phyloP scores from a whole-genome alignment of 1,140 invertebrate species.

The Drosophila pruinosa region DNA sequence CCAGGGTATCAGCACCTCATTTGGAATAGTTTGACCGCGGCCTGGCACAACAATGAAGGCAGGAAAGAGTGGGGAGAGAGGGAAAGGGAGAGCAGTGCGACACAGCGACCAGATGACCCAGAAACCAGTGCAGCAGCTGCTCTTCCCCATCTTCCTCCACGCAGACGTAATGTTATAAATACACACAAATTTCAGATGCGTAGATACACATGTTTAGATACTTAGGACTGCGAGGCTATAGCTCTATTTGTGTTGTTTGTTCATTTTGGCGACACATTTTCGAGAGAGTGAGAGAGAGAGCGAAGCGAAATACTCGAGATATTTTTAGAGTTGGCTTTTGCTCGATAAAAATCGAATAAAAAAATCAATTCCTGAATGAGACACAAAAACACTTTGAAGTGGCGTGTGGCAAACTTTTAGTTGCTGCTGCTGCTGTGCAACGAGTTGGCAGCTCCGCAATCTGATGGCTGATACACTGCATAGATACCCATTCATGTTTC shows the following conservation, averaged over 20 bases:
- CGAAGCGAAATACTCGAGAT: conserved; percentile 17
- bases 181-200: conserved; percentile 13
- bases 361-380: conserved; percentile 67
- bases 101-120: conserved; percentile 27
- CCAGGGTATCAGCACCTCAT: conserved; percentile 5
- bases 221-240: conserved; percentile 9
- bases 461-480: neutral
- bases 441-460: conserved; percentile 16
- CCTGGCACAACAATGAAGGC: conserved; percentile 9
- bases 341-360: conserved; percentile 14
- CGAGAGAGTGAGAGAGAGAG: neutral
- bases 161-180: conserved; percentile 14
- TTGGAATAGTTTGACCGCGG: no score
- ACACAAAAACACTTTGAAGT: conserved; percentile 56
- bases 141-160: conserved; percentile 3
- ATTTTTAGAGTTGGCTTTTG: conserved; percentile 51
- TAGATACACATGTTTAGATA: conserved; percentile 46
- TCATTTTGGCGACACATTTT: conserved; percentile 67
- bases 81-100: neutral
- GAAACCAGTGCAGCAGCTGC: conserved; percentile 42
- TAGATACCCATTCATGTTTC: conserved; percentile 49
- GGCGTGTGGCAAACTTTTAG: neutral
- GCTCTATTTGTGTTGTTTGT: conserved; percentile 12
- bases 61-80: neutral
- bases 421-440: neutral